phyloP scores from a whole-genome alignment of 2,888 invertebrate species.

The Prosapia bicincta region DNA sequence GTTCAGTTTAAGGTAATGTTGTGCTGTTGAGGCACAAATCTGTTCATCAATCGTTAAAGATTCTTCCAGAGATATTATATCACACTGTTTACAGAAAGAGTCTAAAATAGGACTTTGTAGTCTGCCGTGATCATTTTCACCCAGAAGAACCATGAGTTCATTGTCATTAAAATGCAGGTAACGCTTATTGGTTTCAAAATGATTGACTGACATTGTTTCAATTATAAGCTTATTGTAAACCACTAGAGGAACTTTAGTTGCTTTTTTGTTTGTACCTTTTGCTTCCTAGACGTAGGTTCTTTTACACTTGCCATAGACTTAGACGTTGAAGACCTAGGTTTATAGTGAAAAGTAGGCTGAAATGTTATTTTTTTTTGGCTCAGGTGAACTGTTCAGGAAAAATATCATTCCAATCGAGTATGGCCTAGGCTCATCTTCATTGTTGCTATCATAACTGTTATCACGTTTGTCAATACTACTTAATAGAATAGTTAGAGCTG shows the following conservation, averaged over 20 bases:
- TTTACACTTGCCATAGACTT: too few species aligned
- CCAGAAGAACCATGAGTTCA: slow-evolving; percentile 18
- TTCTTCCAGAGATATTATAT: slow-evolving; percentile 34
- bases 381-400: too few species aligned
- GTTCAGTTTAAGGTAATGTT: slow-evolving; percentile 40
- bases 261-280: background rate
- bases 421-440: too few species aligned
- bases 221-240: slow-evolving; percentile 27
- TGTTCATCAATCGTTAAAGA: slow-evolving; percentile 40
- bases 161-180: slow-evolving; percentile 40
- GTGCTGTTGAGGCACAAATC: slow-evolving; percentile 39
- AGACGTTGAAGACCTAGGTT: too few species aligned
- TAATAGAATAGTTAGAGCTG: too few species aligned
- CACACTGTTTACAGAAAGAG: slow-evolving; percentile 31
- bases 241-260: background rate
- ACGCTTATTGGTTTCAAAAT: slow-evolving; percentile 37
- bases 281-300: background rate
- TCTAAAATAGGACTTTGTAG: slow-evolving; percentile 35
- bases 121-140: slow-evolving; percentile 32
- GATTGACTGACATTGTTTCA: slow-evolving; percentile 37
- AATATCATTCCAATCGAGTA: too few species aligned
- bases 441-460: too few species aligned
- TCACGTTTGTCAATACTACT: too few species aligned
- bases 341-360: too few species aligned
- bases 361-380: too few species aligned